These are phyloP conservation scores for Sinhomidia bicolor DNA, from an alignment of 2,888 invertebrate genomes.

Conservation along the genomic window DNA sequence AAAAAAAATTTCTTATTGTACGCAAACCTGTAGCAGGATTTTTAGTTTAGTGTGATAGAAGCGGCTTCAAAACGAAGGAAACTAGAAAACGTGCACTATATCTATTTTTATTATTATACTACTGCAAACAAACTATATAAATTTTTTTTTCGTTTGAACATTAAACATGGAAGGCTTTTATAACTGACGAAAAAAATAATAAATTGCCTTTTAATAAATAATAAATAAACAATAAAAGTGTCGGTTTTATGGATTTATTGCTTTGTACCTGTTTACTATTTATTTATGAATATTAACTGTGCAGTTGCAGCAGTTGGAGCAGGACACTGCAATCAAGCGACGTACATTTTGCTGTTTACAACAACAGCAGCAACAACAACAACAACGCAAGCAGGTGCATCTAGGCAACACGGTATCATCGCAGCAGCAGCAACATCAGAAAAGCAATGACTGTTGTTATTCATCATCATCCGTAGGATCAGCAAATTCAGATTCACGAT, in stretches of 20 bases:
- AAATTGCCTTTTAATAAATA: conserved; percentile 25
- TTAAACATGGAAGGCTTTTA: neutral
- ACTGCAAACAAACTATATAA: conserved; percentile 16
- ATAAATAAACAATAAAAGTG: conserved; percentile 57
- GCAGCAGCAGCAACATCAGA: neutral
- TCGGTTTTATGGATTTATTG: conserved; percentile 51
- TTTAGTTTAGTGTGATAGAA: neutral
- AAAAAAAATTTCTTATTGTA: neutral
- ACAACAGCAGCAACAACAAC: neutral
- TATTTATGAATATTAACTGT: conserved; percentile 49
- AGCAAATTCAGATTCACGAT: conserved; percentile 32
- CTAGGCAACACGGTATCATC: neutral
- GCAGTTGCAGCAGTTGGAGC: conserved; percentile 67
- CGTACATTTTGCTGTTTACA: conserved; percentile 38
- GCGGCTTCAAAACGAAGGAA: neutral
- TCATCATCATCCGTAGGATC: conserved; percentile 11
- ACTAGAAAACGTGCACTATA: neutral
- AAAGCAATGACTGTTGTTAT: conserved; percentile 35
- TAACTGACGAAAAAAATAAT: conserved; percentile 31
- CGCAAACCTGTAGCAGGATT: neutral
- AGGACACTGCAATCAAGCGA: conserved; percentile 59
- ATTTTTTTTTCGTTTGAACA: conserved; percentile 15
- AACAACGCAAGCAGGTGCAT: conserved; percentile 29
- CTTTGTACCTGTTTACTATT: neutral
- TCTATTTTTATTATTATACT: neutral